Percentiles rank a stretch among this genome's conserved stretches.
Conservation (phyloP, 2,797 vertebrate genomes). For the Thunnus albacares region DNA sequence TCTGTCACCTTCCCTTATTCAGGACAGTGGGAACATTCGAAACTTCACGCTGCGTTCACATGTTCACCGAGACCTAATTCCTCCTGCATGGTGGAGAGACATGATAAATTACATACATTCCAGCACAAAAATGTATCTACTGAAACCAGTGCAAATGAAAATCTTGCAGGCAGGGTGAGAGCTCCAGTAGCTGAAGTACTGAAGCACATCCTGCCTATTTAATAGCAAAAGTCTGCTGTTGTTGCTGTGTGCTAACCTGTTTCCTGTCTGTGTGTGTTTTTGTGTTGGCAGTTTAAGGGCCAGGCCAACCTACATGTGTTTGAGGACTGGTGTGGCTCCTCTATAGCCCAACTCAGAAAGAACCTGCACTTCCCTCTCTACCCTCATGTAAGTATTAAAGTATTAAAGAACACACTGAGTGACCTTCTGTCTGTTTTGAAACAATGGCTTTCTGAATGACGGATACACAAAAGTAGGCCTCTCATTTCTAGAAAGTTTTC, state of each 20-base stretch:
- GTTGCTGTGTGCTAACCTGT: conserved; percentile 32
- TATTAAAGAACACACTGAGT: conserved; percentile 53
- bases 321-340: conserved; percentile 98
- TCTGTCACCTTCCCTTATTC: conserved; percentile 43
- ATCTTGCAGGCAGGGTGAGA: neutral
- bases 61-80: conserved; percentile 12
- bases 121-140: conserved; percentile 2
- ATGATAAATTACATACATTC: conserved; percentile 5
- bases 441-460: too few relatives aligned
- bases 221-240: conserved; percentile 11
- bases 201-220: conserved; percentile 6
- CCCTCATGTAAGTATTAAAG: conserved; percentile 92
- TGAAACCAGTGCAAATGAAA: conserved; percentile 10
- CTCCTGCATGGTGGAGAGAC: neutral
- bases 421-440: neutral
- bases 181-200: neutral
- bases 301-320: conserved; percentile 97
- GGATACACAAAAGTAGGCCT: too few relatives aligned
- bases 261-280: conserved; percentile 49
- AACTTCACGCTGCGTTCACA: conserved; percentile 10
- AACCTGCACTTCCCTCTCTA: conserved; percentile 97
- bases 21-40: conserved; percentile 44
- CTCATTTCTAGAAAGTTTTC: too few relatives aligned
- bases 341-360: conserved; percentile 91
- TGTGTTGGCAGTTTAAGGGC: conserved; percentile 91